Percentiles rank a stretch among this genome's conserved stretches.
These are phyloP conservation scores for Noctua fimbriata DNA, from an alignment of 2,888 invertebrate species.

Conservation along the genomic window DNA sequence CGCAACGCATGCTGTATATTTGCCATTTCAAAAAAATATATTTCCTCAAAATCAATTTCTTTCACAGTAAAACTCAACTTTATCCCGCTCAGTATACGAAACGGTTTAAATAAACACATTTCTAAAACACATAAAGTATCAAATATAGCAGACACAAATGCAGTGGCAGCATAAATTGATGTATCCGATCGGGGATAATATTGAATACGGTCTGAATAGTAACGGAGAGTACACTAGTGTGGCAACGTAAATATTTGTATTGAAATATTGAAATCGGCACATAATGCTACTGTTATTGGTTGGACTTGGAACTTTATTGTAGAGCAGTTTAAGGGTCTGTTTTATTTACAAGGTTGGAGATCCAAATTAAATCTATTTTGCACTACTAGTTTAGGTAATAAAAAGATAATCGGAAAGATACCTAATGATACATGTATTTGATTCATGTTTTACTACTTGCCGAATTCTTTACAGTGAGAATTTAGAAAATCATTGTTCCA, in stretches of 20 bases:
- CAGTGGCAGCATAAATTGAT: constrained; percentile 44
- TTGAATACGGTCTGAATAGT: constrained; percentile 42
- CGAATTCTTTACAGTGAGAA: too few relatives aligned
- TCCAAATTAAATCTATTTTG: not conserved
- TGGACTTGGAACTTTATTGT: constrained; percentile 16
- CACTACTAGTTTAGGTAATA: not conserved
- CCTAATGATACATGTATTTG: not conserved
- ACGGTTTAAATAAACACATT: constrained; percentile 32
- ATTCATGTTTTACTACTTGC: too few relatives aligned
- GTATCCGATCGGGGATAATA: constrained; percentile 34
- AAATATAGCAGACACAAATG: constrained; percentile 24
- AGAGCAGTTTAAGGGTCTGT: not conserved
- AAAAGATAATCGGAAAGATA: not conserved
- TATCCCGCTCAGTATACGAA: constrained; percentile 16
- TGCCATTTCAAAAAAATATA: not conserved
- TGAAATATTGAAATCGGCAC: constrained; percentile 46
- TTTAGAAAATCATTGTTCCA: too few relatives aligned
- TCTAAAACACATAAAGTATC: constrained; percentile 41
- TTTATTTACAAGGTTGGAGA: not conserved
- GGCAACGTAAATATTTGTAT: constrained; percentile 31
- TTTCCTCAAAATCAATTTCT: constrained; percentile 6
- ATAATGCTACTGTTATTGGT: constrained; percentile 1
- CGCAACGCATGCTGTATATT: too few relatives aligned
- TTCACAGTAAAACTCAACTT: not conserved
- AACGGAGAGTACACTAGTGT: constrained; percentile 7